Evolutionary conservation across 2,797 vertebrate genomes (phyloP), one percentile per base, ranked within the genome.

Genomic region (Peromyscus eremicus): DNA sequence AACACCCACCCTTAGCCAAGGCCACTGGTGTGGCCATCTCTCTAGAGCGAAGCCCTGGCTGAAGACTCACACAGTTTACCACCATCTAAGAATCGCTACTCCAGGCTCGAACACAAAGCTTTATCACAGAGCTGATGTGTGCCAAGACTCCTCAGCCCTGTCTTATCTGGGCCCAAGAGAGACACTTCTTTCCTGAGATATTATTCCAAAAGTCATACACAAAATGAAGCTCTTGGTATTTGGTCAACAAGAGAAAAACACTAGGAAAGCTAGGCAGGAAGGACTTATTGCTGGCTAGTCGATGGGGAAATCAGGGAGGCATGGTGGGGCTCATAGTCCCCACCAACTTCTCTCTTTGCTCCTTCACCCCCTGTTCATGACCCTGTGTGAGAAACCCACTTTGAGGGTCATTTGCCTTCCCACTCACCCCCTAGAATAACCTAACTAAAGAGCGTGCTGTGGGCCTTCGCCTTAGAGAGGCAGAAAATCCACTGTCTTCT

Each of bases 141-240:
- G 17, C 73, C 14, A 34, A 66, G 68, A 40, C 68, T 82, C 84
- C 97, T 43, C 4, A 62, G 43, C n/a, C 43, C 29, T 40, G 4
- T 93, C 97, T 97, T 96, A 97, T 96, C 96, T 84, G 71, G 34
- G n/a, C 55, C 94, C 60, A 34, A 87, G 81, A 84, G 96, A 81
- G 68, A 97, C 55, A 79, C 79, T 97, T 92, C 90, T 93, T 75
- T 46, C 97, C 97, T 97, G 93, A 66, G 64, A 92, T 96, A 95
- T 96, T 92, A 97, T 93, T 93, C 91, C 62, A 55, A 93, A 89
- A 95, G 71, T 94, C 86, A 52, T 95, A 98, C 98, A 98, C 96
- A 98, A 97, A 95, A 94, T 29, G 9, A 34, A 95, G 73, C 71
- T 94, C 84, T 77, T 96, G 93, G 76, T 96, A 81, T 60, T 97